These are phyloP conservation scores for Corythornis vintsioides DNA, from an alignment of 2,113 vertebrate genomes.

Conservation along the genomic window DNA sequence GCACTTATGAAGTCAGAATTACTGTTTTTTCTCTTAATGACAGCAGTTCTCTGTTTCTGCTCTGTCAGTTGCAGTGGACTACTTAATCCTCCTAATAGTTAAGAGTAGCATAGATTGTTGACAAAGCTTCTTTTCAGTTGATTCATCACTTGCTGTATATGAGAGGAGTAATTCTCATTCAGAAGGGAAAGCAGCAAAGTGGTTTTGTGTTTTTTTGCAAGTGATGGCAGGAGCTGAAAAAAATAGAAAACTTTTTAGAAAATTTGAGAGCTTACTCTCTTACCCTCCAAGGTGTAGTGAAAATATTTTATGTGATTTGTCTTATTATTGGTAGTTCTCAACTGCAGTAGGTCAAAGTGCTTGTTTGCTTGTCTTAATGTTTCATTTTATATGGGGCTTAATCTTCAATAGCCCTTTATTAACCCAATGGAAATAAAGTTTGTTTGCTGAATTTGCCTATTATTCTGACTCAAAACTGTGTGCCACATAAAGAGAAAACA, in stretches of 20 bases:
- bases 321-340: not conserved
- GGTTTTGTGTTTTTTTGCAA: not conserved
- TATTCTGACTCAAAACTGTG: not conserved
- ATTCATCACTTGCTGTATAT: not conserved
- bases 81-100: not conserved
- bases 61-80: not conserved
- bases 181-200: not conserved
- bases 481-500: not conserved
- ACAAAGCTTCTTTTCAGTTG: not conserved
- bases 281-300: not conserved
- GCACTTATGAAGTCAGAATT: rapidly evolving
- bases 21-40: not conserved
- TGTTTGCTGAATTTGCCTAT: not conserved
- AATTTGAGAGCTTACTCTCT: not conserved
- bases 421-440: not conserved
- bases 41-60: not conserved
- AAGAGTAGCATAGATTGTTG: rapidly evolving
- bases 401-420: not conserved
- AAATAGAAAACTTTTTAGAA: not conserved
- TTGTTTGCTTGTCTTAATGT: not conserved
- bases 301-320: rapidly evolving
- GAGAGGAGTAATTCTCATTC: not conserved
- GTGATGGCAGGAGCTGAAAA: not conserved
- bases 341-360: not conserved
- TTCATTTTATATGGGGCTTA: not conserved